Conservation (phyloP, 2,888 invertebrate genomes). For the Temnothorax rugatulus region DNA sequence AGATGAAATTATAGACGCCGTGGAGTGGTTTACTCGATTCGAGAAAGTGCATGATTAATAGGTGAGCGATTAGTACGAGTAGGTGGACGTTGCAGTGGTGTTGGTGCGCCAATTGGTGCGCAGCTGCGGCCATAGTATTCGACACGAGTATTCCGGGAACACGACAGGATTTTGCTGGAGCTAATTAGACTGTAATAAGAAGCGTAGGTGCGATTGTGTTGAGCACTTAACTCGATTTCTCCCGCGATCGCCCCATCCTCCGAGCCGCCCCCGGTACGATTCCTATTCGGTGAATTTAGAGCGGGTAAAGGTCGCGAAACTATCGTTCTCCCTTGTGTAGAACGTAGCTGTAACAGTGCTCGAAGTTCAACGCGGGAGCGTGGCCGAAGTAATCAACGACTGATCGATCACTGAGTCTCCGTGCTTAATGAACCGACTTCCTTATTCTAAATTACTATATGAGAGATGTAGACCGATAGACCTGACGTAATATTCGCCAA, state of each 20-base stretch:
- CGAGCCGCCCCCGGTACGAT: not conserved
- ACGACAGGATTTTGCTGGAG: conserved; percentile 10
- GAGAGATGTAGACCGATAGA: conserved; percentile 21
- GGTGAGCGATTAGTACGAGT: conserved; percentile 45
- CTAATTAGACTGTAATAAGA: conserved; percentile 49
- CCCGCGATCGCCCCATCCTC: not conserved
- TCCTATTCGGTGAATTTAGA: conserved; percentile 16
- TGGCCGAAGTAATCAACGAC: conserved; percentile 9
- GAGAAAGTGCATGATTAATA: conserved; percentile 73
- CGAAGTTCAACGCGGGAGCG: conserved; percentile 16
- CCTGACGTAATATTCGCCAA: conserved; percentile 27
- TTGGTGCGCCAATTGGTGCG: conserved; percentile 35
- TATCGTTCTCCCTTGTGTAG: conserved; percentile 16
- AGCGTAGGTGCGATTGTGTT: conserved; percentile 29
- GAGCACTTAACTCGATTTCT: conserved; percentile 37
- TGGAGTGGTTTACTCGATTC: conserved; percentile 44
- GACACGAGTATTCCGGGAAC: conserved; percentile 11
- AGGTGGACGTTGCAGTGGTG: conserved; percentile 65
- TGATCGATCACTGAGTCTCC: conserved; percentile 35
- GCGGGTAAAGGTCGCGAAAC: conserved; percentile 28
- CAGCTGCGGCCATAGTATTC: conserved; percentile 41
- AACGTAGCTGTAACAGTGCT: conserved; percentile 9
- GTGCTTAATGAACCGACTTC: conserved; percentile 27
- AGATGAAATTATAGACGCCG: conserved; percentile 21
- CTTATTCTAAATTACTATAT: conserved; percentile 23